phyloP scores from a whole-genome alignment of 2,113 vertebrate genomes.

The Chlorodrepanis virens region DNA sequence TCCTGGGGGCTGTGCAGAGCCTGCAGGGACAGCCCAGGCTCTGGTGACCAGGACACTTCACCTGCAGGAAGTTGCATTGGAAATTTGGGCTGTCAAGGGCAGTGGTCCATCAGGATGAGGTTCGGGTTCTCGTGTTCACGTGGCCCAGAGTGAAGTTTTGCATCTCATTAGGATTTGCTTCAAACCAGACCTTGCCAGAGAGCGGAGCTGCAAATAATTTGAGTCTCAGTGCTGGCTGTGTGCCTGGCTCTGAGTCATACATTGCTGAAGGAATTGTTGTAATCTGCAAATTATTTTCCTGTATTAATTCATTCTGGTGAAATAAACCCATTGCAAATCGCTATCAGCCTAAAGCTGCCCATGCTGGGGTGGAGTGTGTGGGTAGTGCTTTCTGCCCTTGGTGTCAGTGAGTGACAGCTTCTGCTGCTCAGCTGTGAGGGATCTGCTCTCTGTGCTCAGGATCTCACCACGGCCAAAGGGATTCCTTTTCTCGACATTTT shows the following conservation, averaged over 20 bases:
- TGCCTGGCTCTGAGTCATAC: conserved; percentile 9
- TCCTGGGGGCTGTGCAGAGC: neutral
- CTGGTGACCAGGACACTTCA: neutral
- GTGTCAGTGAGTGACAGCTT: neutral
- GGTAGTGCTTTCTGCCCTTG: neutral
- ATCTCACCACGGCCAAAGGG: fast-evolving
- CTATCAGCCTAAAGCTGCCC: neutral
- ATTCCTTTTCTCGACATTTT: neutral
- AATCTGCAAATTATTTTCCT: conserved; percentile 22
- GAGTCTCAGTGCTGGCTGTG: neutral
- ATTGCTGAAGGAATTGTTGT: neutral
- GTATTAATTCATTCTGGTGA: conserved; percentile 29
- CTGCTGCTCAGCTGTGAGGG: neutral
- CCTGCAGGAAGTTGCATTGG: neutral
- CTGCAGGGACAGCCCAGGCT: neutral
- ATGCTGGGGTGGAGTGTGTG: neutral
- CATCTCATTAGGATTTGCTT: neutral
- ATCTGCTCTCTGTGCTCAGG: neutral
- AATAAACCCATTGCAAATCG: neutral
- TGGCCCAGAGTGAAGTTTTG: neutral
- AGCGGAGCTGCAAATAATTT: neutral
- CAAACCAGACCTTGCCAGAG: neutral
- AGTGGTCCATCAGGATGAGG: neutral
- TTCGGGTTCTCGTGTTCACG: neutral
- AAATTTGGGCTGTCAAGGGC: neutral